Conservation (phyloP, 2,888 invertebrate genomes). For the Oeneis ivallda region DNA sequence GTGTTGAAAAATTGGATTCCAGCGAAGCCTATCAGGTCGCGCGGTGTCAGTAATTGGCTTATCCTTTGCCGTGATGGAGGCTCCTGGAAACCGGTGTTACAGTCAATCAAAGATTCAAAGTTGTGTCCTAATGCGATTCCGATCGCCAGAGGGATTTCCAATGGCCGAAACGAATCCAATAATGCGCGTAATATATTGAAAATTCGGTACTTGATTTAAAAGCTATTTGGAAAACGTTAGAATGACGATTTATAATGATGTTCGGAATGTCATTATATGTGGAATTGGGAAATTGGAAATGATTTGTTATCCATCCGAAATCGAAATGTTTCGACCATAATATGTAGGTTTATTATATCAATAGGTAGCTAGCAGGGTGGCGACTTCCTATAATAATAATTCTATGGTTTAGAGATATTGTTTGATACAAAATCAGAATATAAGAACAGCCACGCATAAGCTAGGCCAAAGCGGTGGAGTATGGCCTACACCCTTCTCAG, state of each 20-base stretch:
- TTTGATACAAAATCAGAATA: too few relatives aligned
- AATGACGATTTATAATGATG: slow-evolving; percentile 16
- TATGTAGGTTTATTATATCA: too few relatives aligned
- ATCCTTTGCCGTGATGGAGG: slow-evolving; percentile 47
- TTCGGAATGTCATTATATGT: slow-evolving; percentile 10
- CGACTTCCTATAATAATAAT: too few relatives aligned
- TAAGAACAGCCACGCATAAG: too few relatives aligned
- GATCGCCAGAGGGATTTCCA: slow-evolving; percentile 11
- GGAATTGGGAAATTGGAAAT: neutral
- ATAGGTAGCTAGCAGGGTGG: too few relatives aligned
- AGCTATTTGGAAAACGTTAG: slow-evolving; percentile 11
- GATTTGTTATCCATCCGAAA: slow-evolving; percentile 6
- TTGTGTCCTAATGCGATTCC: slow-evolving; percentile 27
- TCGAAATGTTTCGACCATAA: neutral
- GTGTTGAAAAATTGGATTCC: slow-evolving; percentile 50
- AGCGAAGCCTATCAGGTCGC: slow-evolving; percentile 44
- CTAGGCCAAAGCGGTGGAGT: too few relatives aligned
- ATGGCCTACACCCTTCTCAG: too few relatives aligned
- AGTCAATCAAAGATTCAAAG: slow-evolving; percentile 42
- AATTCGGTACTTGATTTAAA: slow-evolving; percentile 13
- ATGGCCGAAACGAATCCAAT: neutral
- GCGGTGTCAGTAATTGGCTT: slow-evolving; percentile 47
- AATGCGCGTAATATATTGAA: neutral
- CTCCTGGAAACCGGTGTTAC: slow-evolving; percentile 40
- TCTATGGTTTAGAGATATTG: too few relatives aligned